Percentiles rank a stretch among this genome's conserved stretches.
Conservation (phyloP, 2,888 invertebrate species). For the Nephrotoma guestfalica region DNA sequence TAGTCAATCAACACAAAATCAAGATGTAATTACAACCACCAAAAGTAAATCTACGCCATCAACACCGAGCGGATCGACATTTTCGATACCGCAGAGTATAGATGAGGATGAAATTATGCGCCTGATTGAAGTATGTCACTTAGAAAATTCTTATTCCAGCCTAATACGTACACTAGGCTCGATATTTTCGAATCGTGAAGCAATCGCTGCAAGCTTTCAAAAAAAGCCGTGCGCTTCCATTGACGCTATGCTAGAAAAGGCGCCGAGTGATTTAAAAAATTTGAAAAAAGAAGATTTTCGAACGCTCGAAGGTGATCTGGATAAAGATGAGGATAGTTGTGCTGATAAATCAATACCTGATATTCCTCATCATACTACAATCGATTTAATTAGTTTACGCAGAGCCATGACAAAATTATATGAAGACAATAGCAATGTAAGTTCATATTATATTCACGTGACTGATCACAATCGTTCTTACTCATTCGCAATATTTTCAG, state of each 20-base stretch:
- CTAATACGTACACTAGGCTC: constrained; percentile 62
- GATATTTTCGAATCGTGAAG: constrained; percentile 54
- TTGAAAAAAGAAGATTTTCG: constrained; percentile 59
- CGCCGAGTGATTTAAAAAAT: constrained; percentile 36
- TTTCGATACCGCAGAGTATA: constrained; percentile 2
- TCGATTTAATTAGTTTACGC: constrained; percentile 45
- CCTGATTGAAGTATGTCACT: constrained; percentile 59
- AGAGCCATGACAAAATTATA: constrained; percentile 36
- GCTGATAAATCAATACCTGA: constrained; percentile 18
- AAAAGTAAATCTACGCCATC: neutral
- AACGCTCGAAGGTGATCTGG: constrained; percentile 60
- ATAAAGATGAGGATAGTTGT: constrained; percentile 74
- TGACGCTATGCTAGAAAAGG: constrained; percentile 37
- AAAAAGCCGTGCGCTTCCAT: constrained; percentile 33
- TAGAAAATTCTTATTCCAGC: constrained; percentile 50
- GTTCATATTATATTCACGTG: neutral
- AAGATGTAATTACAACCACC: neutral
- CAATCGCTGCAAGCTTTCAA: constrained; percentile 60
- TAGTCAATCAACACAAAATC: neutral
- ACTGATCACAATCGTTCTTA: neutral
- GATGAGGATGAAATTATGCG: constrained; percentile 62
- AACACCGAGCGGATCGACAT: constrained; percentile 6
- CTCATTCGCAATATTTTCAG: constrained; percentile 33
- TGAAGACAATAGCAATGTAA: constrained; percentile 18
- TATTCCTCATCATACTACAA: constrained; percentile 18